phyloP scores from a whole-genome alignment of 2,888 invertebrate species.

The Nezara viridula region DNA sequence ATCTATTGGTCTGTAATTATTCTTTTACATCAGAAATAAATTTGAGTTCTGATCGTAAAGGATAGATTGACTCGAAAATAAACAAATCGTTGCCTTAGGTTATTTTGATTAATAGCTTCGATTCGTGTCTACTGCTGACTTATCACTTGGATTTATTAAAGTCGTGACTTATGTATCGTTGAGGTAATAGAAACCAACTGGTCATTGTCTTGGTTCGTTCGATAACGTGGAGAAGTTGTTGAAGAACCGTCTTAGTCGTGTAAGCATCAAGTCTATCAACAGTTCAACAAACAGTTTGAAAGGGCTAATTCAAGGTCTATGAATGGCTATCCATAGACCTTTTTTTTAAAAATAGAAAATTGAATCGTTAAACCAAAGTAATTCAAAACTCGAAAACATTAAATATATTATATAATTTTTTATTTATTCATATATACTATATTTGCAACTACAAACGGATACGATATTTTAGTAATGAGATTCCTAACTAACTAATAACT shows the following conservation, averaged over 20 bases:
- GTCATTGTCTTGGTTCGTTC: neutral
- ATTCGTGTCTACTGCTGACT: neutral
- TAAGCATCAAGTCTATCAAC: neutral
- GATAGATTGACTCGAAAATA: neutral
- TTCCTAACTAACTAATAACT: too few species aligned
- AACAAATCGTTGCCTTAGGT: conserved; percentile 8
- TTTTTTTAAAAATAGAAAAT: too few species aligned
- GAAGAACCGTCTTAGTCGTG: neutral
- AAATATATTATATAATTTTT: too few species aligned
- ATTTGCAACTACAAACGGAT: too few species aligned
- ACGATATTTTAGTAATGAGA: too few species aligned
- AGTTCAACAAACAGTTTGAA: too few species aligned
- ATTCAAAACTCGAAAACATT: too few species aligned
- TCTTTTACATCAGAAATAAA: neutral
- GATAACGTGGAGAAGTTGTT: neutral
- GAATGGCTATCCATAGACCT: too few species aligned
- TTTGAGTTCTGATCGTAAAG: neutral
- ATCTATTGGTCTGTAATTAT: neutral
- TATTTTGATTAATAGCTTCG: conserved; percentile 4
- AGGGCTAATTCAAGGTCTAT: too few species aligned
- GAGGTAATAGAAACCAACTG: neutral
- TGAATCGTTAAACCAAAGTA: too few species aligned
- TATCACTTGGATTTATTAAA: neutral
- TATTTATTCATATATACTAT: too few species aligned
- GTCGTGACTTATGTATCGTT: conserved; percentile 3